Base-by-base conservation (phyloP, 2,113 vertebrate genomes). In the Phalacrocorax brasilianus region DNA sequence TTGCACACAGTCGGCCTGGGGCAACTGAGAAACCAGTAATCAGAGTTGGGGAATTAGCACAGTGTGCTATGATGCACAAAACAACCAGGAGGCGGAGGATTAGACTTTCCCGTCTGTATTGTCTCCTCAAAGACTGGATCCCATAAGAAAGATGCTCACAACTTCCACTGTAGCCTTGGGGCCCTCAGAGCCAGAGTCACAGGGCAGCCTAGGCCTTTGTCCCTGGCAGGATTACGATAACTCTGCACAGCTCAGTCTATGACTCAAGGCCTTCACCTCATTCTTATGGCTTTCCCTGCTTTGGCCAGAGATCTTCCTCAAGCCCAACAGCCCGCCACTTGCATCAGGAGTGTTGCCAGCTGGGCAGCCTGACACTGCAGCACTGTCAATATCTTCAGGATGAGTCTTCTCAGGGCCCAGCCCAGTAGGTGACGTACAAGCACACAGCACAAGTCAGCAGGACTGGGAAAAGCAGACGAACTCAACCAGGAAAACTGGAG, bases 1-100 rank as follows among this genome's bases (percentile, higher is more conserved):
- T 26, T 49, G 72, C n/a, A n/a, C 6, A 28, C 17, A 20, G 40
- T 5, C 44, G 53, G 12, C 53, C 72, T 35, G 32, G 52, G 52
- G 61, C 28, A 45, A 22, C 26, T 6, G 38, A 72, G 52, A 12
- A 21, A 27, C 33, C 38, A 52, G 33, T 7, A 22, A 9, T 8
- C 26, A 50, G 59, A 23, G 67, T 0, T 33, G 74, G 59, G 49
- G 16, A 55, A 19, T 12, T 0, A 26, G 47, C n/a, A 11, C 0
- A 8, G 38, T 2, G 8, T 15, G 24, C 27, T 47, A 2, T 2
- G 24, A 28, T 1, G 20, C 49, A 63, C 19, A 13, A 22, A 73
- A 10, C 47, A 45, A 49, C 35, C 7, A 23, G 22, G 32, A 66
- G 12, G 22, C 0, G 4, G 10, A 38, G 28, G 42, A 40, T n/a